A percentile compares a stretch with the other conserved stretches of the same genome.
These are phyloP conservation scores for Drymodes brunneopygia DNA, from an alignment of 2,113 vertebrate species.

Conservation along the genomic window DNA sequence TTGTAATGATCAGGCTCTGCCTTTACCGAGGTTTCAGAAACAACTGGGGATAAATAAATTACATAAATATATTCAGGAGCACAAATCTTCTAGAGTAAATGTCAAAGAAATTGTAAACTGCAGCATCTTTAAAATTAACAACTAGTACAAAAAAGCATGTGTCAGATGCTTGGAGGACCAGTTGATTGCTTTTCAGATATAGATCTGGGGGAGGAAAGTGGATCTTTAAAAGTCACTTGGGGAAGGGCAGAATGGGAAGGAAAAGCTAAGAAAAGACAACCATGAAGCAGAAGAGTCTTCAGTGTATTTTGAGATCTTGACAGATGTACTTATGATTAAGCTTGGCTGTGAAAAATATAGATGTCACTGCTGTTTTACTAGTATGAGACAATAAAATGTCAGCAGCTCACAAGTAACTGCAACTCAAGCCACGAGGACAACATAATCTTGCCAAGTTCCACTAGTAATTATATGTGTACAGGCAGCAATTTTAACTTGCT, in stretches of 20 bases:
- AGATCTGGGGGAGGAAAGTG: background rate
- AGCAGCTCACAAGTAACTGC: background rate
- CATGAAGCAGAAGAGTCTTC: background rate
- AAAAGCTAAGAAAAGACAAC: background rate
- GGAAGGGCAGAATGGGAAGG: background rate
- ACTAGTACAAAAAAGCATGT: background rate
- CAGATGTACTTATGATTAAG: background rate
- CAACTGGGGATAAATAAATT: conserved; percentile 36
- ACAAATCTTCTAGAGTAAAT: conserved; percentile 21
- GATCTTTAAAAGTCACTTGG: background rate
- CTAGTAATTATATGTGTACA: background rate
- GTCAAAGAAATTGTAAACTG: conserved; percentile 19
- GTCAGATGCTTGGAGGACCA: background rate
- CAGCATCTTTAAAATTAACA: conserved; percentile 23
- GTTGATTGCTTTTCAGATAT: background rate
- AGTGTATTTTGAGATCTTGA: background rate
- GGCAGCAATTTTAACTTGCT: background rate
- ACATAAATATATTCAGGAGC: conserved; percentile 38
- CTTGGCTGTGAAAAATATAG: background rate
- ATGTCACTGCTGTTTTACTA: background rate
- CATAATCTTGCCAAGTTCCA: background rate
- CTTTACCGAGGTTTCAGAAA: conserved; percentile 8
- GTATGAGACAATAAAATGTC: background rate
- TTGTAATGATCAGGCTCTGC: background rate
- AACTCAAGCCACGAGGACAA: background rate